These are phyloP conservation scores for Phallusia fumigata DNA, from an alignment of 23 tunicate genomes.

Conservation along the genomic window DNA sequence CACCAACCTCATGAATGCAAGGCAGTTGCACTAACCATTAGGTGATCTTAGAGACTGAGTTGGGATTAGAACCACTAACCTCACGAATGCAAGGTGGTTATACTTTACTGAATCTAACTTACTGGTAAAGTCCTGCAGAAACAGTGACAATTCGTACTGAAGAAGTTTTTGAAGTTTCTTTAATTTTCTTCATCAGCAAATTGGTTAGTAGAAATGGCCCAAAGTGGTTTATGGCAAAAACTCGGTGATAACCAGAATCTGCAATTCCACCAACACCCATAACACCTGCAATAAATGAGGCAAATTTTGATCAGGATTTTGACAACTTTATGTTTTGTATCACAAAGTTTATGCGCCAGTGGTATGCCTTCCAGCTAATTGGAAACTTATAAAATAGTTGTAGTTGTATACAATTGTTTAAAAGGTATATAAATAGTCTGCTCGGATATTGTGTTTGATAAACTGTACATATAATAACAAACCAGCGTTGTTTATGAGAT, in stretches of 20 bases:
- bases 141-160: conserved; percentile 65
- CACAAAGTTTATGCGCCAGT: too few relatives aligned
- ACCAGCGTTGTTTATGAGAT: conserved; percentile 50
- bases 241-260: conserved; percentile 44
- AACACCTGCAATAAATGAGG: not conserved
- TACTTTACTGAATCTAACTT: not conserved
- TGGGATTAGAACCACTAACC: not conserved
- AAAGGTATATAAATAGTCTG: too few relatives aligned
- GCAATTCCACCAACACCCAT: conserved; percentile 22
- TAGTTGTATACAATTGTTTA: too few relatives aligned
- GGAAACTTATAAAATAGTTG: too few relatives aligned
- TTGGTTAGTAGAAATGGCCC: conserved; percentile 88
- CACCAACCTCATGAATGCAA: too few relatives aligned
- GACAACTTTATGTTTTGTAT: too few relatives aligned
- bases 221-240: conserved; percentile 70
- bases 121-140: conserved; percentile 55
- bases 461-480: too few relatives aligned
- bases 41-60: too few relatives aligned
- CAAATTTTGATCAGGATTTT: too few relatives aligned
- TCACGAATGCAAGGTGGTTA: not conserved
- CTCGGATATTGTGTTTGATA: too few relatives aligned
- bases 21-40: too few relatives aligned
- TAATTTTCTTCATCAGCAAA: conserved; percentile 57
- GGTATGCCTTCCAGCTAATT: too few relatives aligned
- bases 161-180: conserved; percentile 37